Evolutionary conservation across 2,888 invertebrate species (phyloP).

Genomic region (Limnephilus auricula): DNA sequence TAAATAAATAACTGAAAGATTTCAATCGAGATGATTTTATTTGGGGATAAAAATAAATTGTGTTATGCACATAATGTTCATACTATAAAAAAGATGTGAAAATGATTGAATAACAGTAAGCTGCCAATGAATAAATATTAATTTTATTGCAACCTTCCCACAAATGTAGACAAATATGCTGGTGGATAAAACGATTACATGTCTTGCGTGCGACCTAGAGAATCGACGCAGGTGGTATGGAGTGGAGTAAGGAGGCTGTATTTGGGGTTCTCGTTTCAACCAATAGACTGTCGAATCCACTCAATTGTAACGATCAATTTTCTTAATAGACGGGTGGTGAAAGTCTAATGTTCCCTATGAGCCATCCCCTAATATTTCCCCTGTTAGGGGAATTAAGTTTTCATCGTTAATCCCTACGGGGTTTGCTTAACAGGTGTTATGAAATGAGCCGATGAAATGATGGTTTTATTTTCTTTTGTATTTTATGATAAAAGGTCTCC

Average conservation of each 20-base stretch:
- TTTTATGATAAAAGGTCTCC: not conserved
- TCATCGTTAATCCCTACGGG: not conserved
- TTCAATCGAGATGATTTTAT: no score
- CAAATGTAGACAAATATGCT: not conserved
- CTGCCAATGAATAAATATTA: not conserved
- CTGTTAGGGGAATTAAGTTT: not conserved
- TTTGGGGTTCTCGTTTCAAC: not conserved
- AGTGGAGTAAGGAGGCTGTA: not conserved
- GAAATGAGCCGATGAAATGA: not conserved
- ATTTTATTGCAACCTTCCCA: not conserved
- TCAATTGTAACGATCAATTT: slow-evolving; percentile 15
- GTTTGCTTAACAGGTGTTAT: not conserved
- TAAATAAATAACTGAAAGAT: no score
- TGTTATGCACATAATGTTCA: no score
- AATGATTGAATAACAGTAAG: not conserved
- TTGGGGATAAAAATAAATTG: no score
- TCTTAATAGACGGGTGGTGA: slow-evolving; percentile 17
- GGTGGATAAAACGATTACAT: not conserved
- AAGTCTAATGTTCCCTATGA: not conserved
- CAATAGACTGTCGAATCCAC: not conserved
- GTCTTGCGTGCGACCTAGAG: not conserved
- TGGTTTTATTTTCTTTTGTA: not conserved
- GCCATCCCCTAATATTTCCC: not conserved
- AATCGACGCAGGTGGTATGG: not conserved
- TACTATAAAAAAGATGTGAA: not conserved